These are phyloP conservation scores for Hyphantria cunea DNA, from an alignment of 1,140 invertebrate species.

Conservation along the genomic window DNA sequence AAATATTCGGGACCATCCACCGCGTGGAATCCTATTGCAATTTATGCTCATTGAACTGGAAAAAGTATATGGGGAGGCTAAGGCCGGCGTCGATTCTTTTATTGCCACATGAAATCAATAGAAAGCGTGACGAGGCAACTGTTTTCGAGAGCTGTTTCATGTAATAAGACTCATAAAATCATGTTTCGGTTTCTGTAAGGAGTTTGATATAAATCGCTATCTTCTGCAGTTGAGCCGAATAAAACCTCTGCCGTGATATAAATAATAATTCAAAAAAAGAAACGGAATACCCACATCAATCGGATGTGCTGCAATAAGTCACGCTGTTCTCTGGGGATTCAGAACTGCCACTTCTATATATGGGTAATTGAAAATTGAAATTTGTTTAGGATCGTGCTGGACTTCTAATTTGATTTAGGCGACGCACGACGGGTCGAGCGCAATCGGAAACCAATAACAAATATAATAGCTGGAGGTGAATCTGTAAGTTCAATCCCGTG, in stretches of 20 bases:
- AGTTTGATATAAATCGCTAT: constrained; percentile 55
- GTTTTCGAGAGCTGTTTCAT: constrained; percentile 41
- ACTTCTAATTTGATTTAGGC: constrained; percentile 71
- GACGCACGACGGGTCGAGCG: constrained; percentile 43
- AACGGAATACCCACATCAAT: constrained; percentile 1
- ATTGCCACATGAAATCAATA: constrained; percentile 74
- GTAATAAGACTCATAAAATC: constrained; percentile 43
- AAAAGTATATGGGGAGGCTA: constrained; percentile 71
- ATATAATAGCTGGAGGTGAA: constrained; percentile 34
- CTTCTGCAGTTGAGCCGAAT: background rate
- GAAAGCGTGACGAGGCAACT: constrained; percentile 56
- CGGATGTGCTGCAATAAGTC: constrained; percentile 64
- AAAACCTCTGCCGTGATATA: constrained; percentile 4
- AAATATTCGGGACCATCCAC: constrained; percentile 65
- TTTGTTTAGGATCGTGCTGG: constrained; percentile 75
- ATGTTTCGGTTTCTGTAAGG: constrained; percentile 29
- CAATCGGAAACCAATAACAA: constrained; percentile 70
- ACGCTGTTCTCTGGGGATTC: constrained; percentile 58
- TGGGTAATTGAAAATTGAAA: constrained; percentile 79
- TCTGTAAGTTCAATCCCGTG: constrained; percentile 20
- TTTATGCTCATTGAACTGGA: constrained; percentile 75
- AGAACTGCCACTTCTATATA: constrained; percentile 51
- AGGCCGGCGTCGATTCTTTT: constrained; percentile 72
- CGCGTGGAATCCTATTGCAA: constrained; percentile 75
- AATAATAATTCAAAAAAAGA: constrained; percentile 72